phyloP scores from a whole-genome alignment of 2,797 vertebrate genomes.

The Cichlasoma orientale region DNA sequence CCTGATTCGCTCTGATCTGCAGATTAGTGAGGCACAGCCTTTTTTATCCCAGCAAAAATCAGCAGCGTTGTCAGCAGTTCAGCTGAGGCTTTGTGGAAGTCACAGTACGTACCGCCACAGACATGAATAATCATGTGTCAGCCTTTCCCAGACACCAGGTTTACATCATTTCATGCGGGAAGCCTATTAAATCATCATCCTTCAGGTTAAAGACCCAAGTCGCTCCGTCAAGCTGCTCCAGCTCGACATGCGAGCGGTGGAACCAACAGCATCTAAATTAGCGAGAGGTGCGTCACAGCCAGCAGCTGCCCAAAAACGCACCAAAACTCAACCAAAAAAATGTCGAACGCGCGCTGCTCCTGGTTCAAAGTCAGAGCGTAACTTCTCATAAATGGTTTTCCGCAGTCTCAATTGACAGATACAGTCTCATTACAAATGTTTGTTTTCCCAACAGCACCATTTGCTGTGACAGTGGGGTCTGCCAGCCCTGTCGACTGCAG shows the following conservation, averaged over 20 bases:
- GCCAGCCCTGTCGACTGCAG: constrained; percentile 65
- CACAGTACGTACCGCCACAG: constrained; percentile 29
- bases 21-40: constrained; percentile 45
- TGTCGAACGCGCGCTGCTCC: not conserved
- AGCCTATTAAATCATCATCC: constrained; percentile 63
- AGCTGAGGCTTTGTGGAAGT: constrained; percentile 47
- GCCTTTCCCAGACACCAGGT: constrained; percentile 61
- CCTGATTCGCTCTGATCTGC: constrained; percentile 55
- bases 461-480: constrained; percentile 78
- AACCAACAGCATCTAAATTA: constrained; percentile 40
- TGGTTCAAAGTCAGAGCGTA: not conserved
- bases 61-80: constrained; percentile 62
- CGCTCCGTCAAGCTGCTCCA: constrained; percentile 47
- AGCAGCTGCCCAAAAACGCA: not conserved
- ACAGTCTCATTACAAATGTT: constrained; percentile 70
- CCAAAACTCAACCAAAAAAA: not conserved
- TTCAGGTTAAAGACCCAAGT: constrained; percentile 42
- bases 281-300: constrained; percentile 24
- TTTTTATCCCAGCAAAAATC: constrained; percentile 51
- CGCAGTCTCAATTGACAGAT: constrained; percentile 58
- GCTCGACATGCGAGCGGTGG: constrained; percentile 28
- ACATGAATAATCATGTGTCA: constrained; percentile 67
- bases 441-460: constrained; percentile 83
- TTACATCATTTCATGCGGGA: constrained; percentile 63
- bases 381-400: constrained; percentile 21